Base-by-base conservation (phyloP, 2,888 invertebrate genomes). In the Caradrina kadenii region DNA sequence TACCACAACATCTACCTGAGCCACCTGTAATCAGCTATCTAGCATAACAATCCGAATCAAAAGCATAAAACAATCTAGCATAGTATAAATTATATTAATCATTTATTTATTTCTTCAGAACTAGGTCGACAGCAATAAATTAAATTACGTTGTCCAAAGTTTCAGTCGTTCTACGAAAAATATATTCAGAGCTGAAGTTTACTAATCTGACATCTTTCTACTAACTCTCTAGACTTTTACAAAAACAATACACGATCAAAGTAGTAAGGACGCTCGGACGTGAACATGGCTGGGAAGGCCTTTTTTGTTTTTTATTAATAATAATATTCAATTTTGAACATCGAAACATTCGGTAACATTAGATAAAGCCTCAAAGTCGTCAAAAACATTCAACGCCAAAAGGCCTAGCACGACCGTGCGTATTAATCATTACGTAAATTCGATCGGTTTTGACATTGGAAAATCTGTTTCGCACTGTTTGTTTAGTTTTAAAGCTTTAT, bases 171-270 rank as follows among this genome's bases (percentile, higher is more conserved):
- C n/a, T 42, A 22, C 15, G 15, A 35, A 35, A 26, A 60, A 60
- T 0, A 61, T 52, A 39, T 48, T 58, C 39, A 22, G 50, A 50
- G n/a, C 5, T 39, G n/a, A 67, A 56, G 35, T 67, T 35, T 48
- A n/a, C 26, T 42, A 48, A 62, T 39, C 39, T 39, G 8, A 31
- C 8, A 68, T 21, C 13, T 42, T 54, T 50, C 11, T 31, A 63
- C 35, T 26, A 76, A 70, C 71, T 76, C 76, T 76, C 50, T 49
- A 69, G 70, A 70, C 56, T 76, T 69, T 58, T 54, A 70, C 58
- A 58, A 63, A 58, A 74, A 63, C 22, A 76, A 59, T 53, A 35
- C 56, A 62, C 49, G 53, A 75, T 54, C 54, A 68, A 15, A 42
- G 42, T 4, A 42, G 42, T 58, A 73, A 59, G 48, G 13, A 26